Base-by-base conservation (phyloP, 1,140 invertebrate species). In the Lordiphosa mommai region DNA sequence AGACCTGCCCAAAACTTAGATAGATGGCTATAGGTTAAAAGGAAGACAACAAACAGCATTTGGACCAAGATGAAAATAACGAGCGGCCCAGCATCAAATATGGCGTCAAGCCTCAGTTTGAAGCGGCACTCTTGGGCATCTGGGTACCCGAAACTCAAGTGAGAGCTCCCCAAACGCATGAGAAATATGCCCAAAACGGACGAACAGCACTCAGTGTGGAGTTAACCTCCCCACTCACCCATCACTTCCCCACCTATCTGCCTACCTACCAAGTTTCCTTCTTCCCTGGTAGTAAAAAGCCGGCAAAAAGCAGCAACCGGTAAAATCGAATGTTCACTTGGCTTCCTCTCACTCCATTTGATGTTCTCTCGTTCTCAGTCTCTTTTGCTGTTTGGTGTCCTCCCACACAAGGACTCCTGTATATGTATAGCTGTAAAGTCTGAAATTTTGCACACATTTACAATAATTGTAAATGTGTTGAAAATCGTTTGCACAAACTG, bases 391-490 rank as follows among this genome's bases (percentile, higher is more conserved):
- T 16, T 34, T 14, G 30, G 23, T 40, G 30, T 43, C 50, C 43
- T 49, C 53, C 46, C 51, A 44, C 61, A 68, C 56, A 30, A 23
- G 16, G 32, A 29, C 16, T 58, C 34, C 56, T 20, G n/a, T 40
- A 56, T 46, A 4, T 52, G 65, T 59, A 41, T 52, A 38, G 34
- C 29, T 51, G 47, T 60, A 57, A 55, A 57, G 58, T 40, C 64
- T 59, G 71, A 76, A 86, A 86, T 86, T 86, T 86, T 86, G 82
- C 82, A 86, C 82, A 86, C 82, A 86, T 86, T 86, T 77, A 77
- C 82, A 86, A 67, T 86, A 55, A 86, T 77, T 86, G 82, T 72
- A 86, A 86, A 86, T 86, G 82, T 86, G 82, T 86, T 86, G 82
- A 86, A 86, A 86, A 86, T 86, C 82, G 82, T 70, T 76, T 86